Evolutionary conservation across 92 coral and sea anemone species (phyloP).

Genomic region (Muricea muricata): DNA sequence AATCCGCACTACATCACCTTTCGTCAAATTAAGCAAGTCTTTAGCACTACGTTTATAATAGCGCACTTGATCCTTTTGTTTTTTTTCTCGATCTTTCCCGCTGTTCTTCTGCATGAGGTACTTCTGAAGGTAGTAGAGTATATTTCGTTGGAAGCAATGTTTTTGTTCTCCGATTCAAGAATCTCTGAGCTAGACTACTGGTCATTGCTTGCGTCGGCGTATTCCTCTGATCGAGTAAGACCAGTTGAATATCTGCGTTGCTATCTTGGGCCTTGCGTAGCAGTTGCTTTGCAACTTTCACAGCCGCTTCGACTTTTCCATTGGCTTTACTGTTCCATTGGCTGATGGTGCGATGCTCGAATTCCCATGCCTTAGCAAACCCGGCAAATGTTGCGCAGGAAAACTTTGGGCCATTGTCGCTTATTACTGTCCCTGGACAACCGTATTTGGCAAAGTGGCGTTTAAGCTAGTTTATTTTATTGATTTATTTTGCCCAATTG

Average conservation of each 20-base stretch:
- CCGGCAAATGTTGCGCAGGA: neutral
- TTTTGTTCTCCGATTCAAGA: conserved; percentile 22
- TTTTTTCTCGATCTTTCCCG: neutral
- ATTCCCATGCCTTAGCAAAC: neutral
- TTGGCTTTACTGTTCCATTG: conserved; percentile 29
- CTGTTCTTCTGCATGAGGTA: neutral
- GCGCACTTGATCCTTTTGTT: neutral
- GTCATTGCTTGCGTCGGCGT: conserved; percentile 25
- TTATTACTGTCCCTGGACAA: conserved; percentile 11
- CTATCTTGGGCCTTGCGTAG: conserved; percentile 41
- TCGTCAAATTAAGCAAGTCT: conserved; percentile 5
- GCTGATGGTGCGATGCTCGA: conserved; percentile 18
- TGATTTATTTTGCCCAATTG: too few relatives aligned
- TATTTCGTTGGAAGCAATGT: conserved; percentile 1
- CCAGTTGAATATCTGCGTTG: conserved; percentile 12
- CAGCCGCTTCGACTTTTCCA: conserved; percentile 38
- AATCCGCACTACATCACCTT: neutral
- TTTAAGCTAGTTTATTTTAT: too few relatives aligned
- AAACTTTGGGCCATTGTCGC: conserved; percentile 12
- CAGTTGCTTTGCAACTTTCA: conserved; percentile 30
- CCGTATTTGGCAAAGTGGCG: conserved; percentile 38
- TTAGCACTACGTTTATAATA: conserved; percentile 15
- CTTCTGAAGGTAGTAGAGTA: neutral
- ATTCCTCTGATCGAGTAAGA: conserved; percentile 22
- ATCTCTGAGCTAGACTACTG: conserved; percentile 16